Conservation (phyloP, 2,113 vertebrate genomes). For the Proterorhinus semilunaris region DNA sequence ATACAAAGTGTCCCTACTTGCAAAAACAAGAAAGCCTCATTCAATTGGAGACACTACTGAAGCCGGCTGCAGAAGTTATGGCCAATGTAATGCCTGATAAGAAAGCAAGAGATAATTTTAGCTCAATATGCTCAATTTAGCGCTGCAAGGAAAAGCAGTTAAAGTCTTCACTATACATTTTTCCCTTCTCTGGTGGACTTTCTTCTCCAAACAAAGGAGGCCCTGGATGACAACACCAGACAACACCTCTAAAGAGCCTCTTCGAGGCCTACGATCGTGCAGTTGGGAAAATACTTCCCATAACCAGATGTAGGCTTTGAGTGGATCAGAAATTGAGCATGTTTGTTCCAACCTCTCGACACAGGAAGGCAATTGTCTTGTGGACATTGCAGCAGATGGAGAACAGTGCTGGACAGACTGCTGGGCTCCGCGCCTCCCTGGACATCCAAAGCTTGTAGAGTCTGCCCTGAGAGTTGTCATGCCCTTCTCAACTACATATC, state of each 20-base stretch:
- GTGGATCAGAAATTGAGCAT: no score
- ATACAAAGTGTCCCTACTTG: no score
- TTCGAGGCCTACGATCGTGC: not conserved
- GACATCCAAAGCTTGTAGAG: not conserved
- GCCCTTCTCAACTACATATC: not conserved
- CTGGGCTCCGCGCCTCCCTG: not conserved
- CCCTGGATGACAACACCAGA: not conserved
- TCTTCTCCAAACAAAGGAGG: not conserved
- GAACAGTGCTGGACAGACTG: not conserved
- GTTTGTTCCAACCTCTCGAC: no score
- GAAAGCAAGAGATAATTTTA: no score
- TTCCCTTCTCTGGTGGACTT: not conserved
- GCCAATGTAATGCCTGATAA: no score
- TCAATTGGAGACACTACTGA: no score
- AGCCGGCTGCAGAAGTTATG: no score
- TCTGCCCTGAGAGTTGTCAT: not conserved
- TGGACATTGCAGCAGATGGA: not conserved
- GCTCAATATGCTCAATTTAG: no score
- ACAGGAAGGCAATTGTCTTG: not conserved
- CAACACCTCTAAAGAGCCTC: not conserved
- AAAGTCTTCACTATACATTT: no score
- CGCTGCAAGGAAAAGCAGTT: no score
- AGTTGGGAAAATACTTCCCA: conserved; percentile 1
- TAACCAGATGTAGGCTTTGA: no score
- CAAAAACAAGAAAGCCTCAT: no score